Evolutionary conservation across 2,113 vertebrate species (phyloP).

Genomic region (Nibea albiflora): DNA sequence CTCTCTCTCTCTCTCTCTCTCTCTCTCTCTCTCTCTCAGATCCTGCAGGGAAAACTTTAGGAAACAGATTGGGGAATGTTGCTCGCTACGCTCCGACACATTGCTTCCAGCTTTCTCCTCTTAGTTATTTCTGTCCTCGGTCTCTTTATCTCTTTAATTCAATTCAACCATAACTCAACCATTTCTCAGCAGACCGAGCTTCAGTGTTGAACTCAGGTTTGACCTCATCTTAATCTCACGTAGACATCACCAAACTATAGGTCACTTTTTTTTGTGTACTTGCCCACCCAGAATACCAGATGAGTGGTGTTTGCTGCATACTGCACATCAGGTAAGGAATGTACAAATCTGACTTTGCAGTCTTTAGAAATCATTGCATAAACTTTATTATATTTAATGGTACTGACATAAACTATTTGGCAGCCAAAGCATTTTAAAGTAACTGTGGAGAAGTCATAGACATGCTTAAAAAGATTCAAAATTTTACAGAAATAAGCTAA

Average conservation of each 20-base stretch:
- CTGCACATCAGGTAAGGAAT: background rate
- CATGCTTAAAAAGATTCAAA: slow-evolving; percentile 1
- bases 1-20: slow-evolving; percentile 12
- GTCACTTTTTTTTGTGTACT: slow-evolving; percentile 7
- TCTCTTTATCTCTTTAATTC: slow-evolving; percentile 53
- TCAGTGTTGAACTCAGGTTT: slow-evolving; percentile 27
- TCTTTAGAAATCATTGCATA: slow-evolving; percentile 58
- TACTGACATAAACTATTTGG: background rate
- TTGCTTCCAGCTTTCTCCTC: slow-evolving; percentile 33
- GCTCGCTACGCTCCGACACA: slow-evolving; percentile 15
- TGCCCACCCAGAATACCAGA: slow-evolving; percentile 28
- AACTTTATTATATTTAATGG: slow-evolving; percentile 40
- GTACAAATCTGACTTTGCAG: background rate
- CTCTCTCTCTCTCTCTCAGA: slow-evolving; percentile 20
- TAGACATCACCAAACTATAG: background rate
- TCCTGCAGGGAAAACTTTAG: slow-evolving; percentile 58
- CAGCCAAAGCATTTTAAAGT: background rate
- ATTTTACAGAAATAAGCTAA: background rate
- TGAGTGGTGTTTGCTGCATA: slow-evolving; percentile 51
- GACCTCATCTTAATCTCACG: slow-evolving; percentile 19
- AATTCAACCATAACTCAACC: slow-evolving; percentile 35
- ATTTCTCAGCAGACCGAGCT: slow-evolving; percentile 27
- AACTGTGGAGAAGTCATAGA: background rate
- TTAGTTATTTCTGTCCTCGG: slow-evolving; percentile 30
- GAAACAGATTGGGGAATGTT: slow-evolving; percentile 50